These are phyloP conservation scores for Papilio glaucus DNA, from an alignment of 1,140 invertebrate genomes.

Conservation along the genomic window DNA sequence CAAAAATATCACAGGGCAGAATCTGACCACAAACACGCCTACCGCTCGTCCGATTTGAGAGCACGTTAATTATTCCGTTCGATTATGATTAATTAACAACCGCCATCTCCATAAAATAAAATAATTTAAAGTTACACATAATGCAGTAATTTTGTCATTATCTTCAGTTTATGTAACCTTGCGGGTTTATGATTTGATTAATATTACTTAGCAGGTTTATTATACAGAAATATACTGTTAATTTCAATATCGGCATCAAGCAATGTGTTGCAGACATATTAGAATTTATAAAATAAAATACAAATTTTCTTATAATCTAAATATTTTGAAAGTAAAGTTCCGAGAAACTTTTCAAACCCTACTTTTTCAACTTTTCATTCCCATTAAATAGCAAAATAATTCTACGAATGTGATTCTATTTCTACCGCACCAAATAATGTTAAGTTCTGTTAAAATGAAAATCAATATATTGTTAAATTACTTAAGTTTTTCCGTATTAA, in stretches of 20 bases:
- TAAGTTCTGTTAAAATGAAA: neutral
- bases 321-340: conserved; percentile 7
- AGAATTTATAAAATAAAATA: neutral
- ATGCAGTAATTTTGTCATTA: neutral
- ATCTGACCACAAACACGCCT: neutral
- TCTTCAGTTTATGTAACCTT: too few species aligned
- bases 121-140: neutral
- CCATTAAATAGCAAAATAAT: neutral
- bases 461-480: too few species aligned
- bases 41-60: neutral
- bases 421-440: neutral
- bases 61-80: conserved; percentile 12
- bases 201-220: too few species aligned
- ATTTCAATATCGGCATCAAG: neutral
- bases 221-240: neutral
- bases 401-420: neutral
- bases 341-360: neutral
- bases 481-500: too few species aligned
- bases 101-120: neutral
- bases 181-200: too few species aligned
- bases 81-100: conserved; percentile 2
- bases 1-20: neutral
- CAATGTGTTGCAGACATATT: conserved; percentile 1
- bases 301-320: neutral
- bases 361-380: conserved; percentile 15